These are phyloP conservation scores for Hylomyscus alleni DNA, from an alignment of 2,797 vertebrate genomes.

Conservation along the genomic window DNA sequence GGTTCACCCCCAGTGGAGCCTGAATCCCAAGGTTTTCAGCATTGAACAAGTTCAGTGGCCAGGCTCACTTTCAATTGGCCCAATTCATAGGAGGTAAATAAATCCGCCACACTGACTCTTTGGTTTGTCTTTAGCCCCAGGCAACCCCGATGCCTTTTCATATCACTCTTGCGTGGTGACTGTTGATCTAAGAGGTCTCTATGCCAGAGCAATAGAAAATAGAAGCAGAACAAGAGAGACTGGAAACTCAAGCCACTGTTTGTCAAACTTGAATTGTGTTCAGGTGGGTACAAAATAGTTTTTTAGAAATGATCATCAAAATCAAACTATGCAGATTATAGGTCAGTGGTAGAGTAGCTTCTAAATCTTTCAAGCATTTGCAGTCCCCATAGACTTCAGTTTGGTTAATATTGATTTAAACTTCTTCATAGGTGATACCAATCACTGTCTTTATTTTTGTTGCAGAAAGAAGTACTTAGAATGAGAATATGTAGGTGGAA, in stretches of 20 bases:
- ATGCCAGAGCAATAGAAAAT: constrained; percentile 20
- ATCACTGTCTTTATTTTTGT: neutral
- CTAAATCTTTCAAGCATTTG: constrained; percentile 47
- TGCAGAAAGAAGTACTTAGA: neutral
- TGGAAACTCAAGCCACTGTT: neutral
- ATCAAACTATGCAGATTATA: neutral
- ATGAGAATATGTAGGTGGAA: neutral
- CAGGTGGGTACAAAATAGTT: neutral
- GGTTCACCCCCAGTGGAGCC: neutral
- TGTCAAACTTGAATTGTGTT: constrained; percentile 13
- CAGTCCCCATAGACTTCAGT: neutral
- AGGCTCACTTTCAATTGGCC: neutral
- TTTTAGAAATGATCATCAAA: constrained; percentile 26
- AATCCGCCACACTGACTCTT: neutral
- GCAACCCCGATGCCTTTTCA: neutral
- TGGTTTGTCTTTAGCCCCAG: constrained; percentile 44
- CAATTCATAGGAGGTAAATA: neutral
- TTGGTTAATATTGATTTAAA: constrained; percentile 29
- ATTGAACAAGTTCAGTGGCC: constrained; percentile 7
- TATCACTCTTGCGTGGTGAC: neutral
- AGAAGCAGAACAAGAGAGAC: neutral
- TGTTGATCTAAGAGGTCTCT: constrained; percentile 28
- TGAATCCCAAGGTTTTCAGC: neutral
- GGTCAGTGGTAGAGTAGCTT: neutral
- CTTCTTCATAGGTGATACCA: neutral